A percentile compares a stretch with the other conserved stretches of the same genome.
These are phyloP conservation scores for Archilochus colubris DNA, from an alignment of 2,113 vertebrate species.

Conservation along the genomic window DNA sequence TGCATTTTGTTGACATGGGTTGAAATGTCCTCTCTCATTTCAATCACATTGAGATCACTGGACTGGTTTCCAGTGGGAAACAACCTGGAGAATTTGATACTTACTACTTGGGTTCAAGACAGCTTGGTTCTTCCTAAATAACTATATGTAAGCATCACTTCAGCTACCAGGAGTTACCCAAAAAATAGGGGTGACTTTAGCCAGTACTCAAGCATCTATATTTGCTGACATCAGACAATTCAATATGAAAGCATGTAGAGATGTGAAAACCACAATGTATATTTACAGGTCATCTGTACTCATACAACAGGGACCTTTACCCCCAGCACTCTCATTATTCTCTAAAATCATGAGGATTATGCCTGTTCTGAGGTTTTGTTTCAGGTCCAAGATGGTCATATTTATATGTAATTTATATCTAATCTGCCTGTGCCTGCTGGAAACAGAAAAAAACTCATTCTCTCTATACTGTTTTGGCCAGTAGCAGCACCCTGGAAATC, in stretches of 20 bases:
- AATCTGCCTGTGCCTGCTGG: neutral
- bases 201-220: neutral
- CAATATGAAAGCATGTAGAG: neutral
- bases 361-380: neutral
- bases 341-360: neutral
- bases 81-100: neutral
- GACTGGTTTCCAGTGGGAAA: neutral
- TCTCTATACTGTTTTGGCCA: neutral
- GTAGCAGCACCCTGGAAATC: neutral
- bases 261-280: fast-evolving
- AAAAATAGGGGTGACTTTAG: neutral
- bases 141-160: fast-evolving
- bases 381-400: neutral
- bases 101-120: neutral
- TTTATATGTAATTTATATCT: neutral
- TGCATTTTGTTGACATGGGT: neutral
- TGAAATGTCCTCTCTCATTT: conserved; percentile 26
- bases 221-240: neutral
- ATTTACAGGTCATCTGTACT: neutral
- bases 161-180: neutral
- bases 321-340: neutral
- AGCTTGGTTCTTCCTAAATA: neutral
- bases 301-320: neutral
- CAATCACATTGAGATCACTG: neutral
- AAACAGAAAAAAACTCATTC: neutral